Evolutionary conservation across 2,888 invertebrate species (phyloP).

Genomic region (Troilus luridus): DNA sequence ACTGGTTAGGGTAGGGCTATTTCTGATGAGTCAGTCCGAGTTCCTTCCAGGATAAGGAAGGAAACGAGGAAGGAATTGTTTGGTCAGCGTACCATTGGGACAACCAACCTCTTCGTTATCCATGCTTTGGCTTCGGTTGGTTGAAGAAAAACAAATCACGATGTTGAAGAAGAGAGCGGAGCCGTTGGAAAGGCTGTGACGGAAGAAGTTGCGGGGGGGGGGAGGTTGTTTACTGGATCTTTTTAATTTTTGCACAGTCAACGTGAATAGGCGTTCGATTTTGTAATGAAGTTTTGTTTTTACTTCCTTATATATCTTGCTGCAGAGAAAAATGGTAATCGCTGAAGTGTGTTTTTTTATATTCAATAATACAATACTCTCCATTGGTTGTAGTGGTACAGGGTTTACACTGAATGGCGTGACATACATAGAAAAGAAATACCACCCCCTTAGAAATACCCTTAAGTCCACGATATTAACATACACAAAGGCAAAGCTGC

Average conservation of each 20-base stretch:
- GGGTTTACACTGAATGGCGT: too few species aligned
- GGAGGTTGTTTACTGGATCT: background rate
- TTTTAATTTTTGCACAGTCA: background rate
- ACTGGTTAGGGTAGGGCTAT: background rate
- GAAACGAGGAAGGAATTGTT: background rate
- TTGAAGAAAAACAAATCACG: background rate
- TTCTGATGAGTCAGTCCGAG: background rate
- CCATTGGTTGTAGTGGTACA: too few species aligned
- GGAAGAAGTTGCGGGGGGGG: background rate
- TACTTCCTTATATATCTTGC: background rate
- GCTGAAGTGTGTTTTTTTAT: background rate
- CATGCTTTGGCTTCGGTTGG: background rate
- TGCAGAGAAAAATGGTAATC: background rate
- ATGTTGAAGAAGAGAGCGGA: background rate
- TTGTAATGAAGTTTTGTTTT: background rate
- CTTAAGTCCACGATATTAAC: too few species aligned
- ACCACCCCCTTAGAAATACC: too few species aligned
- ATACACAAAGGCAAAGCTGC: too few species aligned
- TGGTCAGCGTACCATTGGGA: conserved; percentile 6
- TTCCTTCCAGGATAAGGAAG: background rate
- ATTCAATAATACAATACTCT: too few species aligned
- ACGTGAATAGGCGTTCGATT: background rate
- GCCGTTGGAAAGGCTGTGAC: background rate
- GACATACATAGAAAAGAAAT: too few species aligned
- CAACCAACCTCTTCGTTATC: background rate